A percentile compares a stretch with the other conserved stretches of the same genome.
Conservation (phyloP, 2,888 invertebrate genomes). For the Caenorhabditis auriculariae region DNA sequence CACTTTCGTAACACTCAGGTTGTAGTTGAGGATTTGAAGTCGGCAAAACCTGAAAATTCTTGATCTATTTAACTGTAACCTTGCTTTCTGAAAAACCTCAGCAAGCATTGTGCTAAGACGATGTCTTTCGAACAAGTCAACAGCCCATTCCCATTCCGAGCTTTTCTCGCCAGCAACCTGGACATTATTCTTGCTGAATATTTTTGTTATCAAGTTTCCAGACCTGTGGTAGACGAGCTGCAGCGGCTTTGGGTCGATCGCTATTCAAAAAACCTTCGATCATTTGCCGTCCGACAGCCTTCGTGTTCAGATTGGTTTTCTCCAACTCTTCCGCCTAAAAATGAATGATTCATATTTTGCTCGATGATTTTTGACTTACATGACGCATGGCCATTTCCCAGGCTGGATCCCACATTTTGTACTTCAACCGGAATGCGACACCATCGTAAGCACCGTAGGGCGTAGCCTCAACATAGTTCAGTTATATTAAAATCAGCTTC, state of each 20-base stretch:
- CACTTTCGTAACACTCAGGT: constrained; percentile 56
- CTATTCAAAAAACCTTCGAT: constrained; percentile 45
- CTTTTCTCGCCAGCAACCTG: constrained; percentile 50
- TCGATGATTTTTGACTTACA: constrained; percentile 11
- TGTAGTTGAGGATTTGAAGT: constrained; percentile 55
- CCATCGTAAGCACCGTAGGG: constrained; percentile 57
- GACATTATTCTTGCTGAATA: not conserved
- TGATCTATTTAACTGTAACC: constrained; percentile 7
- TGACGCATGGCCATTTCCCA: constrained; percentile 43
- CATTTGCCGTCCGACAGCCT: constrained; percentile 43
- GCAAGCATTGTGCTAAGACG: constrained; percentile 33
- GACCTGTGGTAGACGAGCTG: constrained; percentile 15
- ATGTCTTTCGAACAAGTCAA: constrained; percentile 46
- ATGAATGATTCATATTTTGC: not conserved
- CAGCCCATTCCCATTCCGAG: constrained; percentile 61
- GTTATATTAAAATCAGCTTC: not conserved
- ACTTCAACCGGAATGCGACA: constrained; percentile 56
- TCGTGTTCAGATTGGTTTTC: constrained; percentile 17
- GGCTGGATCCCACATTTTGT: constrained; percentile 52
- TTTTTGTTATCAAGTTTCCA: not conserved
- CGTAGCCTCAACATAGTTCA: constrained; percentile 31
- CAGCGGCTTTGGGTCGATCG: constrained; percentile 28
- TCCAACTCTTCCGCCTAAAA: constrained; percentile 22
- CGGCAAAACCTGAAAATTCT: constrained; percentile 49
- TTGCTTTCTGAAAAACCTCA: constrained; percentile 12